Conservation (phyloP, 2,888 invertebrate species). For the Drepanosiphum platanoidis region DNA sequence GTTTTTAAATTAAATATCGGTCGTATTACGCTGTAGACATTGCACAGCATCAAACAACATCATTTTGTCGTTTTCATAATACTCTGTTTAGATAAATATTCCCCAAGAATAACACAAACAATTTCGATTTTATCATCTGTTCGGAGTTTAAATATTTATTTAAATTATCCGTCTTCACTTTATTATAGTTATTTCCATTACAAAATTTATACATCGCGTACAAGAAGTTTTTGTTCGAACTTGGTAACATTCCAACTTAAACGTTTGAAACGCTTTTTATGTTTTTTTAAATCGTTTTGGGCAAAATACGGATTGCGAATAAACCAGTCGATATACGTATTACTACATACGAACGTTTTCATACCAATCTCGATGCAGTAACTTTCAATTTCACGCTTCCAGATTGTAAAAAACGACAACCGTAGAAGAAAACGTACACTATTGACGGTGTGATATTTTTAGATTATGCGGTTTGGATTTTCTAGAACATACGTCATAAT, state of each 20-base stretch:
- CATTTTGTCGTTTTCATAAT: neutral
- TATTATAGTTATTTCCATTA: conserved; percentile 7
- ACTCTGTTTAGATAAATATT: too few relatives aligned
- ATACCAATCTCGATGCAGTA: conserved; percentile 8
- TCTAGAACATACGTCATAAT: neutral
- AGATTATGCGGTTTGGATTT: neutral
- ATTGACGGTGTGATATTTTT: neutral
- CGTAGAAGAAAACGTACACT: neutral
- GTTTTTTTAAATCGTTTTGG: neutral
- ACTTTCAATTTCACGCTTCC: neutral
- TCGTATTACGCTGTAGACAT: too few relatives aligned
- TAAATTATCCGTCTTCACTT: neutral
- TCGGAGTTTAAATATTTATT: neutral
- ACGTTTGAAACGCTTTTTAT: conserved; percentile 2
- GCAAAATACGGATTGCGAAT: neutral
- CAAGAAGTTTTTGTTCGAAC: conserved; percentile 7
- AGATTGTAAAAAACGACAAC: neutral
- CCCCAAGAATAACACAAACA: neutral
- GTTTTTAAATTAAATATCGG: neutral
- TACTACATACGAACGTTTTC: too few relatives aligned
- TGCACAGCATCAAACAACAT: neutral
- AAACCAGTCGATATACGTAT: neutral
- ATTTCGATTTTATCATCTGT: conserved; percentile 16
- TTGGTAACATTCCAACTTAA: conserved; percentile 21
- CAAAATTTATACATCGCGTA: neutral